Base-by-base conservation (phyloP, 2,113 vertebrate genomes). In the Rallus limicola region DNA sequence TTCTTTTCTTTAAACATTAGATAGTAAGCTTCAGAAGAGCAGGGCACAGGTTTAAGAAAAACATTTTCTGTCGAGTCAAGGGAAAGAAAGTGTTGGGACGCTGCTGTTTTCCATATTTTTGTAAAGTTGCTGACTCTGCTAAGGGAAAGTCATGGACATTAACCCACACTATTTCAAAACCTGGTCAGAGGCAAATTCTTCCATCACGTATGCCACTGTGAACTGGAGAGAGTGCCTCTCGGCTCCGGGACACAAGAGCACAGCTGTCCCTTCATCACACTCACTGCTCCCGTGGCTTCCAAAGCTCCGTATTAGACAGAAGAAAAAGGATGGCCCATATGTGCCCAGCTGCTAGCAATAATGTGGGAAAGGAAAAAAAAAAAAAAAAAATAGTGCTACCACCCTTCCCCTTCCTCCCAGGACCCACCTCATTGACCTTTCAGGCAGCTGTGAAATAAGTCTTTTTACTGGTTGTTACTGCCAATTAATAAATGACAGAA, bases 401-500 rank as follows among this genome's bases (percentile, higher is more conserved):
- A 46, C n/a, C 36, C 64, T 70, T 36, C 9, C 36, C 26, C 18
- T 56, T 74, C 52, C 65, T 64, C 25, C 34, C 75, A 85, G 40
- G 14, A 58, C n/a, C 42, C 40, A n/a, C 40, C 46, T 56, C 84
- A 59, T 1, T 38, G 60, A 72, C 74, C 67, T 84, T 55, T 67
- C 60, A 44, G 42, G 46, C 31, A 88, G 14, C 58, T 94, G 29
- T 52, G 24, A 82, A 91, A 10, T 58, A 89, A 90, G 55, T 34
- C 34, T 68, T 93, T 74, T 72, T 63, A 70, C 23, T 83, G 56
- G 34, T 83, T 71, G 31, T 64, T 83, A 62, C 38, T 79, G 55
- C 28, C 69, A 94, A 92, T 86, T 92, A 92, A 91, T 60, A 91
- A 86, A 88, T 40, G 48, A 52, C n/a, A 64, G 44, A 77, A 85